Conservation (phyloP, 2,113 vertebrate genomes). For the Chionomys nivalis region DNA sequence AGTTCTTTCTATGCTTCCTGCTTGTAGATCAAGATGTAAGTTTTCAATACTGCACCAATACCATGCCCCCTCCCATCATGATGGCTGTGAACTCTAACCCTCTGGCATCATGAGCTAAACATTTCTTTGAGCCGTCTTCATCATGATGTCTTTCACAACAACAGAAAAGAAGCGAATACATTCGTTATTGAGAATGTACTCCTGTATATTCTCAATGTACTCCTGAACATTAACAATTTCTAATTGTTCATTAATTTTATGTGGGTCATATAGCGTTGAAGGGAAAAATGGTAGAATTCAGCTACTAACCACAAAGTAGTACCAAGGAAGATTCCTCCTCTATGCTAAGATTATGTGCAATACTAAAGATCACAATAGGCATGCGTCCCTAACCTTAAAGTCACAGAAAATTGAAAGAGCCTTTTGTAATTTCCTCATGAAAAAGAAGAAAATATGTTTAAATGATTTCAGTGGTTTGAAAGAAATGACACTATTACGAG, state of each 20-base stretch:
- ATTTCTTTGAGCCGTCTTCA: background rate
- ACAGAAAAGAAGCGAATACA: background rate
- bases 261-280: background rate
- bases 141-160: background rate
- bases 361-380: background rate
- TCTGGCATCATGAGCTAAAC: background rate
- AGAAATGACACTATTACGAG: background rate
- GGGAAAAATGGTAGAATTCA: background rate
- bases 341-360: rapidly evolving
- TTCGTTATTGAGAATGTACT: background rate
- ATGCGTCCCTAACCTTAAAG: background rate
- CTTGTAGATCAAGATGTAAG: background rate
- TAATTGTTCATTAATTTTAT: background rate
- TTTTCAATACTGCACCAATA: background rate
- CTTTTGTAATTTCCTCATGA: background rate
- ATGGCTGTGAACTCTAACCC: background rate
- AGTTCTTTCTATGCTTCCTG: background rate
- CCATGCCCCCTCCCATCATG: background rate
- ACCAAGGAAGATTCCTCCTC: background rate
- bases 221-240: background rate
- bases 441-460: background rate
- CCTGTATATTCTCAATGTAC: background rate
- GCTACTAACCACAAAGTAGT: background rate
- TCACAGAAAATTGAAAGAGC: background rate
- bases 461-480: background rate